phyloP scores from a whole-genome alignment of 2,797 vertebrate genomes.

The Novumbra hubbsi region DNA sequence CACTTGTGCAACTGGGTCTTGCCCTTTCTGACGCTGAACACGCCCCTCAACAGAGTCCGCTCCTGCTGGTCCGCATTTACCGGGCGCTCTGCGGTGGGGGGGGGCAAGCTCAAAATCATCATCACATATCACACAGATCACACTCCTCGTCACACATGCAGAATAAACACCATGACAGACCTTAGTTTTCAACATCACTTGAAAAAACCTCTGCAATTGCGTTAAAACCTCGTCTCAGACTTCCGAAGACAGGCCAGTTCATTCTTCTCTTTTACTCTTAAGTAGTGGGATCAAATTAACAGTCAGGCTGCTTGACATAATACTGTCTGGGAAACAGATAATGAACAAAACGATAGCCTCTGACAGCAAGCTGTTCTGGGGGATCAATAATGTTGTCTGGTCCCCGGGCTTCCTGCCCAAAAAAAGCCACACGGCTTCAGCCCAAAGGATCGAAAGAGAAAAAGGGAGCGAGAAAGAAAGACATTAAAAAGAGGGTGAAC shows the following conservation, averaged over 20 bases:
- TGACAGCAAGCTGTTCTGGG: slow-evolving; percentile 40
- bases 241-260: slow-evolving; percentile 24
- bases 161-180: no score
- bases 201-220: slow-evolving; percentile 39
- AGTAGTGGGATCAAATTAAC: slow-evolving; percentile 14
- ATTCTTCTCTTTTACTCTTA: slow-evolving; percentile 6
- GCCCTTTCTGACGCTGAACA: slow-evolving; percentile 92
- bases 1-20: slow-evolving; percentile 98
- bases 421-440: slow-evolving; percentile 8
- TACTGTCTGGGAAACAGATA: slow-evolving; percentile 41
- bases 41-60: slow-evolving; percentile 86
- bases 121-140: slow-evolving; percentile 54
- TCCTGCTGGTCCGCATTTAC: slow-evolving; percentile 89
- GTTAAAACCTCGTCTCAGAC: slow-evolving; percentile 33
- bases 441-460: not conserved
- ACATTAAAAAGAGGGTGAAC: not conserved
- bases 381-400: slow-evolving; percentile 49
- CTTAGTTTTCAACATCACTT: slow-evolving; percentile 37
- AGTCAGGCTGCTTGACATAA: slow-evolving; percentile 31
- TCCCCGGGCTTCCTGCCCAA: slow-evolving; percentile 29
- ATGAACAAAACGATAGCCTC: slow-evolving; percentile 43
- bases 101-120: slow-evolving; percentile 17
- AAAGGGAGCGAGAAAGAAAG: not conserved
- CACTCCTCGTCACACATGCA: slow-evolving; percentile 1
- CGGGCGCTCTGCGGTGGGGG: slow-evolving; percentile 78